Conservation (phyloP, 2,797 vertebrate species). For the Halcyon badia region DNA sequence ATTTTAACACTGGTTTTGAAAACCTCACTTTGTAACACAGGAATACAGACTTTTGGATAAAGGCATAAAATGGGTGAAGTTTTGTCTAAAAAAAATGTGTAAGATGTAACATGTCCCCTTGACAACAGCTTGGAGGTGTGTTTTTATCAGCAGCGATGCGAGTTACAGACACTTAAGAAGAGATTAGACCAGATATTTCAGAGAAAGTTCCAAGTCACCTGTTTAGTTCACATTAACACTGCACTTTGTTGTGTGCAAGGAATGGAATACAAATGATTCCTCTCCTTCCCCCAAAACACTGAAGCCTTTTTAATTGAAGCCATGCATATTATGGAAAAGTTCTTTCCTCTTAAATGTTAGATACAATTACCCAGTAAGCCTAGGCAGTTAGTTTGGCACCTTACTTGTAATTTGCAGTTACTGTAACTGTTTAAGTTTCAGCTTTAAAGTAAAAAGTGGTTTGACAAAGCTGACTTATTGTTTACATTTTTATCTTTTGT, state of each 20-base stretch:
- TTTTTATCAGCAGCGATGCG: too few species aligned
- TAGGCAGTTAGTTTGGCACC: neutral
- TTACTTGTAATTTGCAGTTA: constrained; percentile 9
- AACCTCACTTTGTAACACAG: neutral
- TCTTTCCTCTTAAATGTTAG: neutral
- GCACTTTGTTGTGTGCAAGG: neutral
- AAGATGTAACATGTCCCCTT: neutral
- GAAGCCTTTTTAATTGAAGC: neutral
- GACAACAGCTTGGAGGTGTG: neutral
- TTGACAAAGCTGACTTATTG: neutral
- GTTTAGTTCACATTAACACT: neutral
- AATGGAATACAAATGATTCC: neutral
- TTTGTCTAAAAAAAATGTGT: neutral
- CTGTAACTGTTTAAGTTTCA: neutral
- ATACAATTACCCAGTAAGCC: neutral
- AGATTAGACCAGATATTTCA: neutral
- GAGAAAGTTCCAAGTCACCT: neutral
- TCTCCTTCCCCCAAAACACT: neutral
- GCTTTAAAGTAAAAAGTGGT: neutral
- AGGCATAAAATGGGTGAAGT: neutral
- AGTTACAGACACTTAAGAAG: neutral
- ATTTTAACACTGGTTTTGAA: neutral
- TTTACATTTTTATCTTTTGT: neutral
- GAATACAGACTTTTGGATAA: neutral
- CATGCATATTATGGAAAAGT: neutral